Evolutionary conservation across 1,140 invertebrate species (phyloP).

Genomic region (Drosophila varians): DNA sequence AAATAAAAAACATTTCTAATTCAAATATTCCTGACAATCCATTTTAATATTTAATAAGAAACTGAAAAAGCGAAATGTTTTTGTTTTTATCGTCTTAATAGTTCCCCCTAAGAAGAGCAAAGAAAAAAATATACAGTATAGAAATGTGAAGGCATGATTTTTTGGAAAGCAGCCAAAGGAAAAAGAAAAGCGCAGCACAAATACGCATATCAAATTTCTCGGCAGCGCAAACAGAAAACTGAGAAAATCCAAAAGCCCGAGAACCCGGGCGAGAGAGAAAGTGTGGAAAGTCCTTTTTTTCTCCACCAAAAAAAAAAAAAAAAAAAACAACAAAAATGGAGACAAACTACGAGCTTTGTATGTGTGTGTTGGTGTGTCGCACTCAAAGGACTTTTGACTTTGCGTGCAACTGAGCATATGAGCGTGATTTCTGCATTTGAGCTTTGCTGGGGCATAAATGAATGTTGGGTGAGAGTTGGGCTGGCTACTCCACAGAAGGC

Average conservation of each 20-base stretch:
- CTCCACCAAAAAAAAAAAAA: slow-evolving; percentile 17
- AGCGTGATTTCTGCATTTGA: slow-evolving; percentile 81
- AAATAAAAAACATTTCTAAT: background rate
- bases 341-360: slow-evolving; percentile 8
- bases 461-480: slow-evolving; percentile 9
- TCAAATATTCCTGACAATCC: no score
- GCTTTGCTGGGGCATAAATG: slow-evolving; percentile 57
- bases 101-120: slow-evolving; percentile 23
- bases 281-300: slow-evolving; percentile 22
- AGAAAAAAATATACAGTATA: slow-evolving; percentile 11
- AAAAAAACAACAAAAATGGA: slow-evolving; percentile 1
- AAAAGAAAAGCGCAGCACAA: slow-evolving; percentile 72
- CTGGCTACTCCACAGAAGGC: background rate
- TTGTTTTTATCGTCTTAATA: slow-evolving; percentile 72
- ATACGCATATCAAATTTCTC: slow-evolving; percentile 78
- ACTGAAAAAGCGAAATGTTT: slow-evolving; percentile 20
- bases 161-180: slow-evolving; percentile 60
- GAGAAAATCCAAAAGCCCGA: slow-evolving; percentile 14
- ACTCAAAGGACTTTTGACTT: slow-evolving; percentile 78
- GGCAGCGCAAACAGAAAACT: slow-evolving; percentile 28
- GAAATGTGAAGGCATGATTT: slow-evolving; percentile 7
- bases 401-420: slow-evolving; percentile 79
- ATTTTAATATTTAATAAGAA: background rate
- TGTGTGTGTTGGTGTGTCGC: slow-evolving; percentile 14
- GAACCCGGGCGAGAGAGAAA: slow-evolving; percentile 21